These are phyloP conservation scores for Prionailurus viverrinus DNA, from an alignment of 2,113 vertebrate species.

Conservation along the genomic window DNA sequence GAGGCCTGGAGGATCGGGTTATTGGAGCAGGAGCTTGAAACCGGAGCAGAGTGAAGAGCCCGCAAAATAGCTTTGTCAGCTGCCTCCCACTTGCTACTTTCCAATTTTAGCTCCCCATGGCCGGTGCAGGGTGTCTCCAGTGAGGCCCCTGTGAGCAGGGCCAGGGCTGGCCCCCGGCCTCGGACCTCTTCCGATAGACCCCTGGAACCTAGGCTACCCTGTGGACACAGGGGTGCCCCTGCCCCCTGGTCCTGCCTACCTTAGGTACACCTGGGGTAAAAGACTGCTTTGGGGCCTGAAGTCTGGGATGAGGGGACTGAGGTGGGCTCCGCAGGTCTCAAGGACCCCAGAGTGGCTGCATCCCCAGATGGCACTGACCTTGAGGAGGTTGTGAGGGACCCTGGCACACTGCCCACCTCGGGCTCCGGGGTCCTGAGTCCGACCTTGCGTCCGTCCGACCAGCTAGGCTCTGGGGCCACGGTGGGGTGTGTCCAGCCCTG, in stretches of 20 bases:
- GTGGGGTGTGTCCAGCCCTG: slow-evolving; percentile 76
- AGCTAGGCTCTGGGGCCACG: slow-evolving; percentile 59
- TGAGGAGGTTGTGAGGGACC: slow-evolving; percentile 69
- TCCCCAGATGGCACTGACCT: slow-evolving; percentile 77
- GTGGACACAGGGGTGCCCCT: neutral
- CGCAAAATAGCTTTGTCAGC: slow-evolving; percentile 77
- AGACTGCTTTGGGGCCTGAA: neutral
- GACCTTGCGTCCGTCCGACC: slow-evolving; percentile 63
- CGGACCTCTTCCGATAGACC: slow-evolving; percentile 21
- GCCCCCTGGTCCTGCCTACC: neutral
- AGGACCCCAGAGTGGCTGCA: neutral
- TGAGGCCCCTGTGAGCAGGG: neutral
- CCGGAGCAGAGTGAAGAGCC: slow-evolving; percentile 66
- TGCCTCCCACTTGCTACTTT: slow-evolving; percentile 79
- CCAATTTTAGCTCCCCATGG: slow-evolving; percentile 84
- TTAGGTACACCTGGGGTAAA: neutral
- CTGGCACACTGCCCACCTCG: slow-evolving; percentile 78
- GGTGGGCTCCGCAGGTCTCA: neutral
- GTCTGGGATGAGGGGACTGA: neutral
- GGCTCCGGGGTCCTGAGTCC: slow-evolving; percentile 72
- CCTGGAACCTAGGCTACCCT: neutral
- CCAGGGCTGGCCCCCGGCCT: slow-evolving; percentile 4
- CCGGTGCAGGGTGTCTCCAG: slow-evolving; percentile 70
- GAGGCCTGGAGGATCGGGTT: slow-evolving; percentile 77
- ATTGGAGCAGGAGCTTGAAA: slow-evolving; percentile 81